phyloP scores from a whole-genome alignment of 2,797 vertebrate genomes.

The Scarus forsteni region DNA sequence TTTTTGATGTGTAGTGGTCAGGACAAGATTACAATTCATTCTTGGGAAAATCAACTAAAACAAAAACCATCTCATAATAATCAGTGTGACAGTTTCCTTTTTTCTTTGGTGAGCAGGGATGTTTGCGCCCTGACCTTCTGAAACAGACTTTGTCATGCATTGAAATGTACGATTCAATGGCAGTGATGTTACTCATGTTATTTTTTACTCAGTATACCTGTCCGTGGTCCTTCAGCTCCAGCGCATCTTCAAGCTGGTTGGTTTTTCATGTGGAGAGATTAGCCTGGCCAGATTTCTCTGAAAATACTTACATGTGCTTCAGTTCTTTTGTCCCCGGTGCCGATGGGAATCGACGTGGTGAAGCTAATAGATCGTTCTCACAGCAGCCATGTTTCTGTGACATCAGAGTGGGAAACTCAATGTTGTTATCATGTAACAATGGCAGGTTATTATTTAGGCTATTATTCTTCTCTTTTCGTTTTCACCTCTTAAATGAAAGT shows the following conservation, averaged over 20 bases:
- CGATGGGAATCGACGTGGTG: constrained; percentile 25
- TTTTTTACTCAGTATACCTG: constrained; percentile 56
- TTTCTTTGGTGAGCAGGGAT: not conserved
- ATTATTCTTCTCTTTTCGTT: too few species aligned
- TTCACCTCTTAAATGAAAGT: too few species aligned
- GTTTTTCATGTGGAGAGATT: constrained; percentile 51
- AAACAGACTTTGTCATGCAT: constrained; percentile 49
- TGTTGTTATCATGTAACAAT: too few species aligned
- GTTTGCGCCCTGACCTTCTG: constrained; percentile 20
- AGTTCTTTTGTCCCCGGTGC: constrained; percentile 27
- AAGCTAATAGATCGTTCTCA: not conserved
- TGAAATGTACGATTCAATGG: constrained; percentile 55
- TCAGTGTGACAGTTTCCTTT: constrained; percentile 32
- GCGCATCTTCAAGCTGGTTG: constrained; percentile 49
- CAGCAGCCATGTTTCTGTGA: too few species aligned
- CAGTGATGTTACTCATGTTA: constrained; percentile 60
- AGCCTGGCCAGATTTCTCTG: constrained; percentile 28
- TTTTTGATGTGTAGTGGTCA: constrained; percentile 75
- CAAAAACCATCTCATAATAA: constrained; percentile 52
- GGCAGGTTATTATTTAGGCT: too few species aligned
- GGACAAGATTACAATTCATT: constrained; percentile 59
- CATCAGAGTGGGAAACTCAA: too few species aligned
- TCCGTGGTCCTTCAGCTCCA: constrained; percentile 55
- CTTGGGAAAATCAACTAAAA: constrained; percentile 47
- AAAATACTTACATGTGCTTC: constrained; percentile 30